Conservation (phyloP, 2,113 vertebrate species). For the Eurypyga helias region DNA sequence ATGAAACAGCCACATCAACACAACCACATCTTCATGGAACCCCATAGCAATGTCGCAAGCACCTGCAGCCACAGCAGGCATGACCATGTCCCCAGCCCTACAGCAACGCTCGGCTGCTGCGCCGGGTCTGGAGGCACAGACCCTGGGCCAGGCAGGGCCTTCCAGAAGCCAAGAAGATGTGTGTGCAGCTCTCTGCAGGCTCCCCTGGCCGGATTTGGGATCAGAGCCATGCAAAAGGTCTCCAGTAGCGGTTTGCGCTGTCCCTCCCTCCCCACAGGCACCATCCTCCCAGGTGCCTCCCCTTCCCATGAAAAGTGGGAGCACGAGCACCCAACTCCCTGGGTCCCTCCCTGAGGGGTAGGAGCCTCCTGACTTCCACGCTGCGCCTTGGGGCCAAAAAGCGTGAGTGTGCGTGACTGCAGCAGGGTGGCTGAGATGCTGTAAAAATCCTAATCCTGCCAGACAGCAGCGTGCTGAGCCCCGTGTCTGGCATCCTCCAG, state of each 20-base stretch:
- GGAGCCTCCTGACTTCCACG: fast-evolving
- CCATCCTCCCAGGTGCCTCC: neutral
- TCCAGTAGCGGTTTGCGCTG: neutral
- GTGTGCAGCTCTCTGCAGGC: neutral
- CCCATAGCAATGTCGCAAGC: neutral
- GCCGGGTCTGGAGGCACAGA: neutral
- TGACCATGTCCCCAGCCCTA: fast-evolving
- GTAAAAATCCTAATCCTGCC: neutral
- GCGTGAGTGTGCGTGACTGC: fast-evolving
- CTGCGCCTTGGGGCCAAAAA: neutral
- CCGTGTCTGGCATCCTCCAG: neutral
- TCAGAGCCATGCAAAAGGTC: neutral
- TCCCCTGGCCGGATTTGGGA: neutral
- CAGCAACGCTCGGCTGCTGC: fast-evolving
- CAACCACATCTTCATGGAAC: neutral
- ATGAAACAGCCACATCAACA: neutral
- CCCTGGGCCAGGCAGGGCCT: neutral
- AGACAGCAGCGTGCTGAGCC: fast-evolving
- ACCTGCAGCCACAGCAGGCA: neutral
- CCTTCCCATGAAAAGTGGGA: too few relatives aligned
- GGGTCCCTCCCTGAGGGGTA: too few relatives aligned
- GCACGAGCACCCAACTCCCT: fast-evolving
- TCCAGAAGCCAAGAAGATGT: fast-evolving
- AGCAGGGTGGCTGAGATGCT: neutral
- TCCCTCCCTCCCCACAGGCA: neutral